Conservation (phyloP, 1,140 invertebrate genomes). For the Drosophila bifasciata region DNA sequence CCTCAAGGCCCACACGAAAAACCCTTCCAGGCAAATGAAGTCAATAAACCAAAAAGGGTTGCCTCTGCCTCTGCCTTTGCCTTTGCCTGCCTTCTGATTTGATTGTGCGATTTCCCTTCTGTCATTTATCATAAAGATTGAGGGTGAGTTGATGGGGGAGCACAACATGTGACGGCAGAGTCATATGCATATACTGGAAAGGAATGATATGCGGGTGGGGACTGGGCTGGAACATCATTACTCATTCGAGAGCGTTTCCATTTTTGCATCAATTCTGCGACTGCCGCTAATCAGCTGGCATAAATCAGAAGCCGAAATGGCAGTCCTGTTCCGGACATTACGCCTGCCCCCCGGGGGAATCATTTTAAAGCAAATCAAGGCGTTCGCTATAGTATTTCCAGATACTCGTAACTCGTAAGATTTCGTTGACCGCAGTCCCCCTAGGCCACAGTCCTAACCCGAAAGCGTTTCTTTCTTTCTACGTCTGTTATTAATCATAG, state of each 20-base stretch:
- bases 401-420: conserved; percentile 17
- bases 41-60: conserved; percentile 75
- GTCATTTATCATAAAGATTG: conserved; percentile 72
- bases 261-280: conserved; percentile 65
- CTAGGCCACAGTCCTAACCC: conserved; percentile 39
- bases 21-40: conserved; percentile 44
- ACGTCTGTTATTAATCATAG: conserved; percentile 75
- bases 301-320: conserved; percentile 72
- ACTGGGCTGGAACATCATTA: conserved; percentile 58
- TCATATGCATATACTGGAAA: conserved; percentile 29
- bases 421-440: conserved; percentile 51
- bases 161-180: neutral
- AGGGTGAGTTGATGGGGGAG: conserved; percentile 20
- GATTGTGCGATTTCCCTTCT: conserved; percentile 67
- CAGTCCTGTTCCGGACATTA: neutral
- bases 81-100: conserved; percentile 54
- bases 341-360: conserved; percentile 28
- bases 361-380: conserved; percentile 58
- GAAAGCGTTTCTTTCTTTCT: conserved; percentile 52
- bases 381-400: conserved; percentile 22
- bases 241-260: conserved; percentile 67
- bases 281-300: conserved; percentile 75
- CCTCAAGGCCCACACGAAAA: conserved; percentile 4
- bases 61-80: conserved; percentile 35
- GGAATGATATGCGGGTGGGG: neutral